Percentiles rank a stretch among this genome's conserved stretches.
Evolutionary conservation across 2,113 vertebrate species (phyloP).

Genomic region (Macrotis lagotis): DNA sequence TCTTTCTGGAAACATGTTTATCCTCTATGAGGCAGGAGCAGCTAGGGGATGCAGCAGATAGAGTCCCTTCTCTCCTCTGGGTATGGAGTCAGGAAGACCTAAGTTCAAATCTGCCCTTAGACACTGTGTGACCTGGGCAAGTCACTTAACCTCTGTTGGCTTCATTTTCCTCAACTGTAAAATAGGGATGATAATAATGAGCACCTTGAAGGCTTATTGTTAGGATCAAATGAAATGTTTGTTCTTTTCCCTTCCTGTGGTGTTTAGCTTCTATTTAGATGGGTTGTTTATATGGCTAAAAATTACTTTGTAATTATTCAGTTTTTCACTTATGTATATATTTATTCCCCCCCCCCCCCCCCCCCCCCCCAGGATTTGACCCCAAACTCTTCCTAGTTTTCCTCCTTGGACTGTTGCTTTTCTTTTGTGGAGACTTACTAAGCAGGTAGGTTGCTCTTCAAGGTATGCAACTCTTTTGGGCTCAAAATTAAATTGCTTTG

Average conservation of each 20-base stretch:
- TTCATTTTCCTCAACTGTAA: too few relatives aligned
- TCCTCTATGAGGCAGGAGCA: neutral
- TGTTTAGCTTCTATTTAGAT: slow-evolving; percentile 37
- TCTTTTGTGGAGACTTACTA: slow-evolving; percentile 91
- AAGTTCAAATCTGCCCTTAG: neutral
- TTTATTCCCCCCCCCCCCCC: slow-evolving; percentile 63
- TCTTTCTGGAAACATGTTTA: slow-evolving; percentile 17
- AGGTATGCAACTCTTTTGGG: neutral
- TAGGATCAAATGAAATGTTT: neutral
- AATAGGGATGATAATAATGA: neutral
- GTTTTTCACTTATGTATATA: slow-evolving; percentile 37
- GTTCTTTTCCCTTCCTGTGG: neutral
- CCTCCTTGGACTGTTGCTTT: slow-evolving; percentile 89
- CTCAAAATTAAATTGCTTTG: neutral
- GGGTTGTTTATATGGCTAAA: neutral
- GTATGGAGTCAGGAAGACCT: neutral
- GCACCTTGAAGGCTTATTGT: neutral
- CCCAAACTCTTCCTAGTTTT: slow-evolving; percentile 91
- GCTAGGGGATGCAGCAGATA: neutral
- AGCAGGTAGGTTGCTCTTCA: slow-evolving; percentile 88
- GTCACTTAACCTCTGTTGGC: neutral
- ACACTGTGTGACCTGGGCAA: neutral
- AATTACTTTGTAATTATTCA: slow-evolving; percentile 45
- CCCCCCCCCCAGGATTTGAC: slow-evolving; percentile 95
- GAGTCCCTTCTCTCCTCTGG: neutral